A percentile compares a stretch with the other conserved stretches of the same genome.
These are phyloP conservation scores for Diabrotica balteata DNA, from an alignment of 2,888 invertebrate genomes.

Conservation along the genomic window DNA sequence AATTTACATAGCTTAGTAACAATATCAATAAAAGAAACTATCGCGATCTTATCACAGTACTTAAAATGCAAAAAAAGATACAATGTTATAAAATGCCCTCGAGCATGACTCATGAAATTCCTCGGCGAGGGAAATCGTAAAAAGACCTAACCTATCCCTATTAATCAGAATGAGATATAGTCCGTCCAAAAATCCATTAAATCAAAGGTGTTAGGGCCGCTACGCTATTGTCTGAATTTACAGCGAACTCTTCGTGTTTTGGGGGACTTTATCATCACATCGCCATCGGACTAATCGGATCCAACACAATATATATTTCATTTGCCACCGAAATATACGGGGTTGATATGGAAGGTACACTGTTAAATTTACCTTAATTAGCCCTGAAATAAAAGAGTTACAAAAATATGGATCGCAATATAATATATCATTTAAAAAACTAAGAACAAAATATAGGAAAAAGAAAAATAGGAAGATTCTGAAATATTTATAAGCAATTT, in stretches of 20 bases:
- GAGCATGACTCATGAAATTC: slow-evolving; percentile 21
- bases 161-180: slow-evolving; percentile 40
- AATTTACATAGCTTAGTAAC: too few relatives aligned
- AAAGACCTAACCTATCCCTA: slow-evolving; percentile 34
- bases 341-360: slow-evolving; percentile 9
- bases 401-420: too few relatives aligned
- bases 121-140: slow-evolving; percentile 22
- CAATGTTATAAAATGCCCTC: too few relatives aligned
- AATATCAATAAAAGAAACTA: too few relatives aligned
- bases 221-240: slow-evolving; percentile 39
- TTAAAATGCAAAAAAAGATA: too few relatives aligned
- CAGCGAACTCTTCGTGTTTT: slow-evolving; percentile 39
- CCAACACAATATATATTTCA: slow-evolving; percentile 47
- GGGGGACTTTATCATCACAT: slow-evolving; percentile 46
- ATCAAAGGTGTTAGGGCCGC: slow-evolving; percentile 39
- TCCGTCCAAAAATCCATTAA: slow-evolving; percentile 36
- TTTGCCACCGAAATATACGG: slow-evolving; percentile 34
- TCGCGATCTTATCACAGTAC: too few relatives aligned
- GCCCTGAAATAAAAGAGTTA: too few relatives aligned
- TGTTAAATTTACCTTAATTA: too few relatives aligned
- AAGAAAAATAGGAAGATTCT: too few relatives aligned
- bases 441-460: too few relatives aligned
- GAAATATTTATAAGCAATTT: too few relatives aligned
- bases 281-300: slow-evolving; percentile 43
- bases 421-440: too few relatives aligned